Evolutionary conservation across 1,140 invertebrate genomes (phyloP).

Genomic region (Lutraria rhynchaena): DNA sequence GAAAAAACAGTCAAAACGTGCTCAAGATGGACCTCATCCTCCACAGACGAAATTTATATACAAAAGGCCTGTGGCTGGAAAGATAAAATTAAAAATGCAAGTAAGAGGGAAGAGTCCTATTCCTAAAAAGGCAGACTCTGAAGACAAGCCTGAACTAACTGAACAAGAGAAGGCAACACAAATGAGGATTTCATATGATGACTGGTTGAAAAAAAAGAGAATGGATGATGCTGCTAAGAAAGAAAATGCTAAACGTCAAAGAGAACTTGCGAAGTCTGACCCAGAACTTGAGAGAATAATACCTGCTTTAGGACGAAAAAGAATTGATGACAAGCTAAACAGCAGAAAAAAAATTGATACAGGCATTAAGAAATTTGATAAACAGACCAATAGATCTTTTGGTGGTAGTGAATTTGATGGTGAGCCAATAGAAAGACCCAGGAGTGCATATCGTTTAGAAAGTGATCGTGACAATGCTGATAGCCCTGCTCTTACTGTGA

Average conservation of each 20-base stretch:
- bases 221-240: conserved; percentile 67
- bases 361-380: conserved; percentile 68
- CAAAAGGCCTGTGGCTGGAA: conserved; percentile 73
- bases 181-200: conserved; percentile 73
- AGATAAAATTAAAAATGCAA: conserved; percentile 68
- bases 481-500: conserved; percentile 42
- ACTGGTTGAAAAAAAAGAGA: conserved; percentile 73
- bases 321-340: conserved; percentile 71
- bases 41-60: conserved; percentile 75
- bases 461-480: conserved; percentile 46
- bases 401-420: conserved; percentile 65
- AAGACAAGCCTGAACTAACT: conserved; percentile 48
- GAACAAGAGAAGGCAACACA: conserved; percentile 58
- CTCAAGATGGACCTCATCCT: conserved; percentile 60
- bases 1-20: conserved; percentile 44
- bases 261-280: conserved; percentile 72
- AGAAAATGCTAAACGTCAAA: conserved; percentile 59
- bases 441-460: conserved; percentile 62
- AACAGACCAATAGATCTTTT: conserved; percentile 66
- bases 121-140: conserved; percentile 59
- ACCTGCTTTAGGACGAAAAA: conserved; percentile 69
- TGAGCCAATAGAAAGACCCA: conserved; percentile 41
- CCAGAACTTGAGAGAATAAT: conserved; percentile 73
- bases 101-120: conserved; percentile 41
- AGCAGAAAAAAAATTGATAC: conserved; percentile 73